Conservation (phyloP, 2,113 vertebrate genomes). For the Pteronura brasiliensis region DNA sequence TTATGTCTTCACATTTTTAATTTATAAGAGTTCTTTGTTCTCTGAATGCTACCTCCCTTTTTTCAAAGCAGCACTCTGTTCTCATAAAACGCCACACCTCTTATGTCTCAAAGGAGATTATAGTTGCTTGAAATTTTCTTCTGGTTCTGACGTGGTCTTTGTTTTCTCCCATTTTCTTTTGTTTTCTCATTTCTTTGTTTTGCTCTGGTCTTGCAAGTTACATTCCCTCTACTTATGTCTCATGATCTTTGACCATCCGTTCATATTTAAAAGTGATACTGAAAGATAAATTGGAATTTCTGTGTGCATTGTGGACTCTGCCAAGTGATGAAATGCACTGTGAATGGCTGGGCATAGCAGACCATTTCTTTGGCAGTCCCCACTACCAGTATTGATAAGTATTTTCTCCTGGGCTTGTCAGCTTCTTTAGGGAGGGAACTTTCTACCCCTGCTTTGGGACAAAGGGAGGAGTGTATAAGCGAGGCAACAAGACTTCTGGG, state of each 20-base stretch:
- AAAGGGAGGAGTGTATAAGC: not conserved
- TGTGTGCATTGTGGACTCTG: not conserved
- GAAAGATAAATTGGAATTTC: not conserved
- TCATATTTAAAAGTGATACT: not conserved
- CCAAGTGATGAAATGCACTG: not conserved
- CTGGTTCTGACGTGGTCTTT: not conserved
- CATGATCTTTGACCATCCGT: not conserved
- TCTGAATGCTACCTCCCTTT: not conserved
- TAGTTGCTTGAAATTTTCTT: not conserved
- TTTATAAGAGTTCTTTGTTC: not conserved
- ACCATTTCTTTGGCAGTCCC: not conserved
- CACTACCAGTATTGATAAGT: not conserved
- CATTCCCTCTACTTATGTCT: not conserved
- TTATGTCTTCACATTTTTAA: not conserved
- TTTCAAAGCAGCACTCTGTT: not conserved
- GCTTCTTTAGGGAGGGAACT: not conserved
- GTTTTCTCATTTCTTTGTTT: slow-evolving; percentile 12
- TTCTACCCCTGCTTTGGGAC: not conserved
- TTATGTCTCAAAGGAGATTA: not conserved
- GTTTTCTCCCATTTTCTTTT: not conserved
- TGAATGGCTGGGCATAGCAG: not conserved
- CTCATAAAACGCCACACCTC: not conserved
- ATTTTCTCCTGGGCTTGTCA: not conserved
- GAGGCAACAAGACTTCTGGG: not conserved
- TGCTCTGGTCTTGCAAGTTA: not conserved